Evolutionary conservation across 1,140 invertebrate species (phyloP), one percentile per base, ranked within the genome.

Genomic region (Drosophila serrata): DNA sequence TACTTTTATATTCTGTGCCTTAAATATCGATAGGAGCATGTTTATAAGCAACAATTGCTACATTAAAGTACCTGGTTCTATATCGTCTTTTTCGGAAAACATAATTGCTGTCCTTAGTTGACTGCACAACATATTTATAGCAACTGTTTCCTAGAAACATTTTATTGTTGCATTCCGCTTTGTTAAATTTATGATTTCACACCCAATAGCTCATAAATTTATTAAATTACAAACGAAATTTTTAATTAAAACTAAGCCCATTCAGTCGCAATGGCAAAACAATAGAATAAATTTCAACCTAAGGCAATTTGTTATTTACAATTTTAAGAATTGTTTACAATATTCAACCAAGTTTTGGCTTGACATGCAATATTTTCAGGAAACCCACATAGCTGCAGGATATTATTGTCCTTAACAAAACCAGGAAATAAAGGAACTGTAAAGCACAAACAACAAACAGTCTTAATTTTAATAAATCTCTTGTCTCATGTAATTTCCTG

Each of bases 401-500:
- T 35, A 27, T 51, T 53, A n/a, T 19, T 22, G 7, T 35, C 13
- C 12, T 43, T 63, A 8, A 31, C 2, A 48, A 22, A 40, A 6
- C 33, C 17, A 15, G 42, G 2, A 49, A 53, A 75, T 22, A 39
- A 49, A 35, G 9, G 3, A 15, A 6, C 43, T 22, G 24, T 13
- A 53, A 22, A 45, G 33, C 8, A 24, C 37, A 56, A 56, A 75
- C 31, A 73, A 22, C 65, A 49, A 35, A 72, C 17, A 59, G 17
- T 42, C 67, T 48, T 58, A n/a, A 59, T 49, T 75, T 75, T 75
- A 31, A 62, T 73, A 64, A 57, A 43, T 75, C 37, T 19, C 24
- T 37, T 31, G 13, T 17, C 31, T 27, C 15, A 29, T 39, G 29
- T 49, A 64, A 75, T 57, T 75, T 43, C 29, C 40, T 56, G 40